phyloP scores from a whole-genome alignment of 2,113 vertebrate genomes.

The Drymodes brunneopygia region DNA sequence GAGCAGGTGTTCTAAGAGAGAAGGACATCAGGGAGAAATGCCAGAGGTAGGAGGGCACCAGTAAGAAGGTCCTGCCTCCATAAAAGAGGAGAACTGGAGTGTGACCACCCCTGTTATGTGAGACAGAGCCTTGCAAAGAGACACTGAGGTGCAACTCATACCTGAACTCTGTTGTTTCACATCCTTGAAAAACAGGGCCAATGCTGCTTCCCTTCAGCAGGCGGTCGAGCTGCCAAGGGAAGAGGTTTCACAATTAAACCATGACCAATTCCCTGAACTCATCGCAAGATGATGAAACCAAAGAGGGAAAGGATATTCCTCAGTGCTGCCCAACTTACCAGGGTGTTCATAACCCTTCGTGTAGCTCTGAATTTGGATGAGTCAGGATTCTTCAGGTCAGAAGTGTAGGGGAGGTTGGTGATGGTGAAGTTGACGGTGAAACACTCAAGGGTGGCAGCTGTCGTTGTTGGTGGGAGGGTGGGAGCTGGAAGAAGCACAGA shows the following conservation, averaged over 20 bases:
- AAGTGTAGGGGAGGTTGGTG: background rate
- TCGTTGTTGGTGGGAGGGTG: background rate
- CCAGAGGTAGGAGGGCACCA: no score
- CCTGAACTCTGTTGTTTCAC: conserved; percentile 29
- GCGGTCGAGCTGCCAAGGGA: conserved; percentile 2
- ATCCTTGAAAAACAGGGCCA: background rate
- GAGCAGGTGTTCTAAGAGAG: no score
- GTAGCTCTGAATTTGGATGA: background rate
- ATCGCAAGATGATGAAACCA: fast-evolving
- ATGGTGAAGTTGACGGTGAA: conserved; percentile 18
- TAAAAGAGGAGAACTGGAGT: background rate
- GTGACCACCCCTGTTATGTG: background rate
- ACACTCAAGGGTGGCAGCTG: fast-evolving
- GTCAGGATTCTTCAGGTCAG: background rate
- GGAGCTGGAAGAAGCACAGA: background rate
- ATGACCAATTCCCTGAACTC: fast-evolving
- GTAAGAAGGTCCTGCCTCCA: no score
- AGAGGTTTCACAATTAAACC: fast-evolving
- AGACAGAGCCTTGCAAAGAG: fast-evolving
- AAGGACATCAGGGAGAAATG: no score
- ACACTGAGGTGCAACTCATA: fast-evolving
- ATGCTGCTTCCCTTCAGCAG: conserved; percentile 24
- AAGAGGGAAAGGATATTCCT: no score
- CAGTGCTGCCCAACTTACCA: fast-evolving
- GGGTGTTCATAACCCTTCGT: fast-evolving